phyloP scores from a whole-genome alignment of 2,797 vertebrate species.

The Coilia nasus region DNA sequence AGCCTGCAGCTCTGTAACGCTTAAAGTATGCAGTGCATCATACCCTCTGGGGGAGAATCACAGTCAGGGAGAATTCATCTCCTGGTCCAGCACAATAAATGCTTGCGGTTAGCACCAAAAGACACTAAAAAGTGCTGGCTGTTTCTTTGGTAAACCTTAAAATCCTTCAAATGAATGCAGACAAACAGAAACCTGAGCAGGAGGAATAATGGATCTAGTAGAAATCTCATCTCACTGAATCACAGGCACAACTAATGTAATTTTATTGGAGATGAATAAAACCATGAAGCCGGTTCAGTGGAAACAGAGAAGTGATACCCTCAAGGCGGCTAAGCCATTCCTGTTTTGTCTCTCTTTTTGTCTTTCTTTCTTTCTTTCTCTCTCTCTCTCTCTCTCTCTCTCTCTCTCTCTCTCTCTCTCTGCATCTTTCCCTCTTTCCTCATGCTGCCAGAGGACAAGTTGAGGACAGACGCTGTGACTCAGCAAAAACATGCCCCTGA shows the following conservation, averaged over 20 bases:
- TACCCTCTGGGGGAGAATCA: neutral
- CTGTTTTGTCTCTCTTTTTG: neutral
- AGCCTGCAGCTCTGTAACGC: too few relatives aligned
- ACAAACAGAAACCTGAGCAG: neutral
- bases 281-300: neutral
- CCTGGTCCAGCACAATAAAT: neutral
- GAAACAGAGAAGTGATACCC: neutral
- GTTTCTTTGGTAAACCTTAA: neutral
- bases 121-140: neutral
- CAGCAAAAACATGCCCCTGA: constrained; percentile 71
- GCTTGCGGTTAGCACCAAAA: neutral
- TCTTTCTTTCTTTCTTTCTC: constrained; percentile 35
- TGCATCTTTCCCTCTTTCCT: neutral
- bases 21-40: neutral
- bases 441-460: constrained; percentile 33
- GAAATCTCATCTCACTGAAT: neutral
- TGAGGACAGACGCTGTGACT: constrained; percentile 58
- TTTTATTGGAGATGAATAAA: neutral
- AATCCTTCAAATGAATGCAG: neutral
- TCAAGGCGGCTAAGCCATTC: neutral
- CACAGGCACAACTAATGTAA: neutral
- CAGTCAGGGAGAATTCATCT: neutral
- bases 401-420: constrained; percentile 35
- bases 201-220: neutral
- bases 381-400: constrained; percentile 28